These are phyloP conservation scores for Dryobates pubescens DNA, from an alignment of 2,797 vertebrate genomes.

Conservation along the genomic window DNA sequence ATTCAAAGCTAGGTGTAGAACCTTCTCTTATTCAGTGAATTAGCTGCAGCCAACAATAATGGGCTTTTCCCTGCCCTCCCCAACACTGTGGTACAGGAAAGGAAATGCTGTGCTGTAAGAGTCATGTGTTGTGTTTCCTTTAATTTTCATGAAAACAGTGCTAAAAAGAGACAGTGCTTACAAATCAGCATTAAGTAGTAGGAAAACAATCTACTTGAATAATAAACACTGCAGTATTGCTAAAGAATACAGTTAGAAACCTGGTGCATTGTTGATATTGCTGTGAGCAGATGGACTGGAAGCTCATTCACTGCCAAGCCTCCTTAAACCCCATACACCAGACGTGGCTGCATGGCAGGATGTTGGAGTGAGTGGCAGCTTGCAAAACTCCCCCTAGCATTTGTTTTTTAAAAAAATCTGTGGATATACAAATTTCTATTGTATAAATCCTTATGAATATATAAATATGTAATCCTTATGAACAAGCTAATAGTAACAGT, in stretches of 20 bases:
- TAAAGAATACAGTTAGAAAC: conserved; percentile 42
- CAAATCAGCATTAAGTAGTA: conserved; percentile 53
- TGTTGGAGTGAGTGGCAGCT: background rate
- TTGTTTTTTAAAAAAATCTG: background rate
- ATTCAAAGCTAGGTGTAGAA: conserved; percentile 18
- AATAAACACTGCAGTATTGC: conserved; percentile 2
- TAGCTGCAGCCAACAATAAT: background rate
- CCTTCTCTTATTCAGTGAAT: background rate
- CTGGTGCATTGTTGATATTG: conserved; percentile 12
- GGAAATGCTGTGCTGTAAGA: background rate
- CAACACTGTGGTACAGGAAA: background rate
- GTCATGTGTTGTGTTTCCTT: background rate
- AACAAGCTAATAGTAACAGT: background rate
- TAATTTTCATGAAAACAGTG: background rate
- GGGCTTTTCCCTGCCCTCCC: background rate
- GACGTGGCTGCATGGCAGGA: conserved; percentile 21
- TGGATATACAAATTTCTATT: background rate
- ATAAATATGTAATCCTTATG: background rate
- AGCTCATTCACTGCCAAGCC: conserved; percentile 22
- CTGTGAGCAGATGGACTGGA: conserved; percentile 58
- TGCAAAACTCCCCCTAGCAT: background rate
- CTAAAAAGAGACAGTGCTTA: conserved; percentile 19
- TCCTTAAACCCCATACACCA: background rate
- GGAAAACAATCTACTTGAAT: conserved; percentile 28
- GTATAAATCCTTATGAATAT: too few relatives aligned